Evolutionary conservation across 2,113 vertebrate genomes (phyloP).

Genomic region (Alligator sinensis): DNA sequence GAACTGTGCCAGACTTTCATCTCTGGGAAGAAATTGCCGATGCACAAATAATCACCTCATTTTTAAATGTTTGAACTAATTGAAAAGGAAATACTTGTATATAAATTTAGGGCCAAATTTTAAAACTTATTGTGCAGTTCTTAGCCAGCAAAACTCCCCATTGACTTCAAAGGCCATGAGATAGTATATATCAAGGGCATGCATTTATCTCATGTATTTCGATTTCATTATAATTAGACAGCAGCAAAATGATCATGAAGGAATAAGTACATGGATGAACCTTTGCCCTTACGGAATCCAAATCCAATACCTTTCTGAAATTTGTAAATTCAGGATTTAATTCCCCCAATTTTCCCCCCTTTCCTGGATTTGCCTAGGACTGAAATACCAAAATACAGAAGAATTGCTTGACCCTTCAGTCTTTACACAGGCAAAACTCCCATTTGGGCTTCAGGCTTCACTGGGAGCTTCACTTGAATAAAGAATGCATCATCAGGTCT

Average conservation of each 20-base stretch:
- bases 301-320: neutral
- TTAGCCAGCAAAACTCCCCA: neutral
- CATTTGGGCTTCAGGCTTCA: neutral
- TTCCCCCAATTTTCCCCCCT: neutral
- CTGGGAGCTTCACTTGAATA: neutral
- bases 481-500: neutral
- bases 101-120: neutral
- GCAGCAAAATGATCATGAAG: neutral
- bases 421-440: neutral
- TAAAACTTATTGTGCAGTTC: neutral
- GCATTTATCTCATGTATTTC: neutral
- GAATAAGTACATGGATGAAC: neutral
- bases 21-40: neutral
- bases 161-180: constrained; percentile 22
- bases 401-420: neutral
- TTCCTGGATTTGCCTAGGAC: constrained; percentile 16
- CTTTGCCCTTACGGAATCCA: neutral
- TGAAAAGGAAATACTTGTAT: neutral
- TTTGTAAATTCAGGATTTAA: neutral
- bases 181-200: neutral
- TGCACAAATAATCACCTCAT: neutral
- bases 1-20: neutral
- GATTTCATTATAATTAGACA: neutral
- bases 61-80: neutral
- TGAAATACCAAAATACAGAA: neutral